Percentiles rank a stretch among this genome's conserved stretches.
Conservation (phyloP, 2,888 invertebrate genomes). For the Flexamia atlantica region DNA sequence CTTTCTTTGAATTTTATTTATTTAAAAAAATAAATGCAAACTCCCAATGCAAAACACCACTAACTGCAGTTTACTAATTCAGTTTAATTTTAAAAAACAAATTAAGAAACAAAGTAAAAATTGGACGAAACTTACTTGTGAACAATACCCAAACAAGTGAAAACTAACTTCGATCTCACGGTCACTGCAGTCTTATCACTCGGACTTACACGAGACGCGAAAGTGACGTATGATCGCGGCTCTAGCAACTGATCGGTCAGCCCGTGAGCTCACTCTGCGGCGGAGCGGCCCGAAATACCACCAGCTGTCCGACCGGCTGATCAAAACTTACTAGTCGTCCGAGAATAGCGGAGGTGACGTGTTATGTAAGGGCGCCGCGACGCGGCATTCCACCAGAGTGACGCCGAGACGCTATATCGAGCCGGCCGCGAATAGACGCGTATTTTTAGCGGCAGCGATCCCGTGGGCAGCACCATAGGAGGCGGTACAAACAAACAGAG, state of each 20-base stretch:
- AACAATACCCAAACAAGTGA: too few relatives aligned
- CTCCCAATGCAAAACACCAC: too few relatives aligned
- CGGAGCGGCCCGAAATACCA: constrained; percentile 8
- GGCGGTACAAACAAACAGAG: constrained; percentile 46
- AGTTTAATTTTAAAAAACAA: too few relatives aligned
- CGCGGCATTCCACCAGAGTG: constrained; percentile 9
- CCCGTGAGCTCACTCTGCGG: background rate
- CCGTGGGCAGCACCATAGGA: constrained; percentile 44
- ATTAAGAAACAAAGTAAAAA: too few relatives aligned
- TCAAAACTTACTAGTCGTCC: constrained; percentile 39
- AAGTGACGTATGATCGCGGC: too few relatives aligned
- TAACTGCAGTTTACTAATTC: too few relatives aligned
- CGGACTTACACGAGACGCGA: too few relatives aligned
- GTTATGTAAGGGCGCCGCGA: constrained; percentile 48
- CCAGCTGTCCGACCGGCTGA: constrained; percentile 40
- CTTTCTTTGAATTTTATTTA: too few relatives aligned
- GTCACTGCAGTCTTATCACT: too few relatives aligned
- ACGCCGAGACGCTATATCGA: constrained; percentile 28
- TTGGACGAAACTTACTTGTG: too few relatives aligned
- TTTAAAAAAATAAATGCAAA: too few relatives aligned
- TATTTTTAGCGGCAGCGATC: background rate
- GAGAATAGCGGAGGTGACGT: constrained; percentile 21
- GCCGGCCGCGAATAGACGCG: constrained; percentile 10
- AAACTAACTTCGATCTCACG: too few relatives aligned
- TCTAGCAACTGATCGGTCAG: background rate